Percentiles rank a stretch among this genome's conserved stretches.
These are phyloP conservation scores for Drosophila quasianomalipes DNA, from an alignment of 2,888 invertebrate genomes.

Conservation along the genomic window DNA sequence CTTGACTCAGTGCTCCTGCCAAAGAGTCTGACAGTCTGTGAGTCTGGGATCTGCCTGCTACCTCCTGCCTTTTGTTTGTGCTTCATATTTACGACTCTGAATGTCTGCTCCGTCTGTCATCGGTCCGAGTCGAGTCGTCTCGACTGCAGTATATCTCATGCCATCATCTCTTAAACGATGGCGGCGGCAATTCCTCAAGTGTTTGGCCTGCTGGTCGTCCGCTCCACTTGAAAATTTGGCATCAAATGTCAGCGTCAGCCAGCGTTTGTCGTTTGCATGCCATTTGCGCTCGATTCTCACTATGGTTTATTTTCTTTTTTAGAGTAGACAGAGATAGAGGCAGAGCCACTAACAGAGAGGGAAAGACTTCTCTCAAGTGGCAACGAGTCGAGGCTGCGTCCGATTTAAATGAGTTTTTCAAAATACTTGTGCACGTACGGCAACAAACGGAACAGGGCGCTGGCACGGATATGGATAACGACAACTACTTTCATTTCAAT, in stretches of 20 bases:
- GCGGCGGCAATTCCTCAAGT: conserved; percentile 81
- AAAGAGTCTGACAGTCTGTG: conserved; percentile 33
- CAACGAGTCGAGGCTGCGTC: conserved; percentile 53
- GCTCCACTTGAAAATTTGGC: conserved; percentile 81
- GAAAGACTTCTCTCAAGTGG: conserved; percentile 46
- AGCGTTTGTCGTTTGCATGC: conserved; percentile 75
- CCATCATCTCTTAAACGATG: conserved; percentile 78
- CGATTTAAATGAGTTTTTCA: conserved; percentile 81
- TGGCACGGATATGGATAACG: conserved; percentile 61
- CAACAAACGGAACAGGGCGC: conserved; percentile 42
- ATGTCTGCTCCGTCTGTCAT: conserved; percentile 7
- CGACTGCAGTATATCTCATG: conserved; percentile 71
- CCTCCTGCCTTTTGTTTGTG: conserved; percentile 69
- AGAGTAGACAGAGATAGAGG: conserved; percentile 4
- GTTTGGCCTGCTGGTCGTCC: conserved; percentile 66
- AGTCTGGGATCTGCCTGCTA: conserved; percentile 14
- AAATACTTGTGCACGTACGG: conserved; percentile 81
- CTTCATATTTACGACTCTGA: conserved; percentile 77
- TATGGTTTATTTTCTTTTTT: conserved; percentile 46
- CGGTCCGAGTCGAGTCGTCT: conserved; percentile 26
- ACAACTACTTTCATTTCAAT: conserved; percentile 69
- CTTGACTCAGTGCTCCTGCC: conserved; percentile 41
- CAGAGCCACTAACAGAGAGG: background rate
- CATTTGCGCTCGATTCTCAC: conserved; percentile 75
- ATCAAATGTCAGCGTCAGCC: conserved; percentile 79